Evolutionary conservation across 2,797 vertebrate species (phyloP), one percentile per base, ranked within the genome.

Genomic region (Tamandua tetradactyla): DNA sequence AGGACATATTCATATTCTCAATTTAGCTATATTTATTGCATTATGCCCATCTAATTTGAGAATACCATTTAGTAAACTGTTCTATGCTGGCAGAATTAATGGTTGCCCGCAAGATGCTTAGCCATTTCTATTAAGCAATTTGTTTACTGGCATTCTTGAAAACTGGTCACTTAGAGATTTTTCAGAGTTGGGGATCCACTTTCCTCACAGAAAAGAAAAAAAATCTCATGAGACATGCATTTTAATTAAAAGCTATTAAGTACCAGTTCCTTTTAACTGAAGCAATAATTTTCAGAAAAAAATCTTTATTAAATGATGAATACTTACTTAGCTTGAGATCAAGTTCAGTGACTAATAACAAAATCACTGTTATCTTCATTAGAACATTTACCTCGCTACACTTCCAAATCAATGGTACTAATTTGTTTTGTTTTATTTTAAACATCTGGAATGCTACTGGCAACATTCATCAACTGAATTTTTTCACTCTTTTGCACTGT

Each of bases 221-320:
- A 27, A 64, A 72, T 87, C 80, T 96, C 92, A 91, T 74, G 91
- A 49, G 75, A 42, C 74, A 94, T 64, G 40, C 78, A 93, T 76
- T 94, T 97, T 96, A 96, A 94, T 52, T 95, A 92, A 95, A 91
- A 97, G 52, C 71, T 94, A 94, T 78, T 62, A 96, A 97, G 71
- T 94, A 23, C 13, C 37, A 92, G 32, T 94, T 97, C 42, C 69
- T 95, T 88, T 89, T 62, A 96, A 94, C 92, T 95, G 94, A 97
- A 94, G 20, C 5, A 96, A 86, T 95, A 74, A 64, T 85, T 92
- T 96, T 93, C 61, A 78, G 35, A 86, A 75, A 64, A 40, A 94
- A 10, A 40, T 32, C 89, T 97, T 97, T 93, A 96, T 95, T n/a
- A 91, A 93, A 32, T 87, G 89, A 88, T 27, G 35, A 25, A 0